Conservation (phyloP, 1,140 invertebrate species). For the Dendrolimus kikuchii region DNA sequence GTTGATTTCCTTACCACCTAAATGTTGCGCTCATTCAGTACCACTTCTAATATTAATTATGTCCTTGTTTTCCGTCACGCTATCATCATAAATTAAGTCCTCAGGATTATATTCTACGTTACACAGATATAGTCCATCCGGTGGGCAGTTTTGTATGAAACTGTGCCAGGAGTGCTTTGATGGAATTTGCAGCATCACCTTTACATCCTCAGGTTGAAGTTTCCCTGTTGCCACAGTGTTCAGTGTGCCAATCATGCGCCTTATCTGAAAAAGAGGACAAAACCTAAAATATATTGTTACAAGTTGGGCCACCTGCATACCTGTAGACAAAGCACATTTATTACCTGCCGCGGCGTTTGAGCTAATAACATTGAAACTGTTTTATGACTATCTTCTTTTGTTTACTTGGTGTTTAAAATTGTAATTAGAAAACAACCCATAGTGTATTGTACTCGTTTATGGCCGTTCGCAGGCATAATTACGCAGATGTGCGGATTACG, state of each 20-base stretch:
- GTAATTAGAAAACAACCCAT: too few species aligned
- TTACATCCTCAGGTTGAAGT: slow-evolving; percentile 75
- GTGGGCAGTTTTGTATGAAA: slow-evolving; percentile 65
- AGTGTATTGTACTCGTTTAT: too few species aligned
- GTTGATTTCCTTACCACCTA: too few species aligned
- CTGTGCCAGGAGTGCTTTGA: slow-evolving; percentile 77
- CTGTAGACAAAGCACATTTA: too few species aligned
- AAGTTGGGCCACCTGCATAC: too few species aligned
- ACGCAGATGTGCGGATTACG: too few species aligned
- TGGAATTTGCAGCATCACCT: slow-evolving; percentile 82
- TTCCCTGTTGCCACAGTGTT: slow-evolving; percentile 73
- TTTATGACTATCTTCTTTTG: too few species aligned
- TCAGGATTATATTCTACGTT: slow-evolving; percentile 77
- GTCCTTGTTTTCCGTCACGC: slow-evolving; percentile 9
- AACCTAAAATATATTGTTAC: neutral
- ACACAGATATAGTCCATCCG: slow-evolving; percentile 79
- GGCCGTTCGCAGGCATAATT: too few species aligned
- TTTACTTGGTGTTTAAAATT: too few species aligned
- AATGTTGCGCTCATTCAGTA: slow-evolving; percentile 7
- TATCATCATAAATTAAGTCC: slow-evolving; percentile 59
- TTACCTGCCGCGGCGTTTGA: too few species aligned
- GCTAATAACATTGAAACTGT: too few species aligned
- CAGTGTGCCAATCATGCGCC: slow-evolving; percentile 80
- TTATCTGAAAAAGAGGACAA: slow-evolving; percentile 71
- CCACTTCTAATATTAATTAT: slow-evolving; percentile 14